Base-by-base conservation (phyloP, 2,113 vertebrate genomes). In the Perca schrenkii region DNA sequence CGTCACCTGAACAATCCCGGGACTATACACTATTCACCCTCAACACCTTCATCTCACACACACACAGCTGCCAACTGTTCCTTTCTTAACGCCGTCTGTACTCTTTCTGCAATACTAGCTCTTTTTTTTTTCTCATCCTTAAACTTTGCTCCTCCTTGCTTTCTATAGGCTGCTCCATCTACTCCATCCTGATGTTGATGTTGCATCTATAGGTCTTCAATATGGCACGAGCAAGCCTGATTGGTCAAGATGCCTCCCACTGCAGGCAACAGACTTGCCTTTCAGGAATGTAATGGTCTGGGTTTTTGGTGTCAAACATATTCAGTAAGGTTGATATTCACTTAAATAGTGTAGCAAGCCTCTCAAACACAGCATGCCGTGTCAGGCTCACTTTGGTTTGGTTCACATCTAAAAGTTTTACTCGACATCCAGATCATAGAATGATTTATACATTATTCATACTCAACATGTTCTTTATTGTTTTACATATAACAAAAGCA, bases 81-180 rank as follows among this genome's bases (percentile, higher is more conserved):
- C 3, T 61, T 8, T 31, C n/a, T 74, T 49, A 36, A 70, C 69
- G 17, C 60, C 6, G 8, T 34, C 74, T 78, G 12, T 2, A 74
- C 22, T 34, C 28, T 77, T n/a, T 57, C 46, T 83, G 46, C 56
- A 22, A 16, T 49, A 52, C 50, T 49, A 36, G 57, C 68, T 76
- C 50, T 53, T 40, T 60, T 63, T 31, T 34, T 34, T 34, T 34
- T 34, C 25, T 77, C 50, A 77, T 84, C 49, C 65, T 69, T 69
- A 60, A 63, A n/a, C 63, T 28, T 58, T 40, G 46, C 53, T 69
- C 36, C 61, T 63, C 52, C 54, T 83, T 40, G 6, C 54, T 84
- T 77, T 63, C 16, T 63, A 43, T 25, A 4, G 14, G 28, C 62
- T 52, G 22, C 46, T 79, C 62, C 64, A 40, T 28, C 28, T 28